Conservation (phyloP, 2,113 vertebrate genomes). For the Setophaga petechia region DNA sequence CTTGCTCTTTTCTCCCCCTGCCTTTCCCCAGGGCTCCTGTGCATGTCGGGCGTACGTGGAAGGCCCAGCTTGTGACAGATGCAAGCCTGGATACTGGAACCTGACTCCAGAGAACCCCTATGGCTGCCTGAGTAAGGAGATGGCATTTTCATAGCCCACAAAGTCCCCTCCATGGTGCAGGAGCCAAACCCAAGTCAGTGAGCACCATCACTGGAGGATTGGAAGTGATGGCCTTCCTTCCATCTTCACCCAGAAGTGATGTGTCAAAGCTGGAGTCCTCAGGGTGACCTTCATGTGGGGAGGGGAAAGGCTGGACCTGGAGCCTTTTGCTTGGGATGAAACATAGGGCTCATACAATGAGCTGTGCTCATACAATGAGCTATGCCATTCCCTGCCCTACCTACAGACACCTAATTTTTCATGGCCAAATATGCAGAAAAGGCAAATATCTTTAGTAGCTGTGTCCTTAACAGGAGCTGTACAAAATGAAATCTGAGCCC, state of each 20-base stretch:
- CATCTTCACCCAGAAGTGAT: not conserved
- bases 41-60: constrained; percentile 83
- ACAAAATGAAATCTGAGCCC: not conserved
- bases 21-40: constrained; percentile 80
- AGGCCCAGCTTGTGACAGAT: constrained; percentile 87
- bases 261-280: not conserved
- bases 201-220: not conserved
- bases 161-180: not conserved
- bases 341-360: not conserved
- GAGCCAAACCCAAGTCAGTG: not conserved
- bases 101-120: constrained; percentile 84
- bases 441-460: not conserved
- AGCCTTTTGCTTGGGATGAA: not conserved
- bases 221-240: not conserved
- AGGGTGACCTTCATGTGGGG: not conserved
- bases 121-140: constrained; percentile 88
- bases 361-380: not conserved
- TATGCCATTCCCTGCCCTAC: not conserved
- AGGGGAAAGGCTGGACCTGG: not conserved
- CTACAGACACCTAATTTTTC: not conserved
- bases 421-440: not conserved
- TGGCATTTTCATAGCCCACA: not conserved
- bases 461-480: not conserved
- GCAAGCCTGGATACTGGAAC: constrained; percentile 94
- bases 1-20: not conserved